A percentile compares a stretch with the other conserved stretches of the same genome.
phyloP scores from a whole-genome alignment of 2,797 vertebrate species.

The Babyrousa celebensis region DNA sequence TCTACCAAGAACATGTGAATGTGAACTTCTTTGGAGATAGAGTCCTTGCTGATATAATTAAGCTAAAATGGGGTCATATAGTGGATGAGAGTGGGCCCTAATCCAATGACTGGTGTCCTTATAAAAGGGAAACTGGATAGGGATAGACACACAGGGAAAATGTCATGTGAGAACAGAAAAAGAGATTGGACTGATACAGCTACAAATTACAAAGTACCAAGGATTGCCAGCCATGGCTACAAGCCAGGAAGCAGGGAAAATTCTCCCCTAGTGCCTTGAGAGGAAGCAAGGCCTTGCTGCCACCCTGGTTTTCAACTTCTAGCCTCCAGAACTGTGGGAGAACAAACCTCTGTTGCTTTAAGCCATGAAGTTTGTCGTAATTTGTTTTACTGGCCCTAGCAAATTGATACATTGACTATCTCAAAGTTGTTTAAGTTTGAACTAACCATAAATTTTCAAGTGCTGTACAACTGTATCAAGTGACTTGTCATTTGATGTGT shows the following conservation, averaged over 20 bases:
- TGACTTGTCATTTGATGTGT: background rate
- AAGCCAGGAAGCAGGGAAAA: background rate
- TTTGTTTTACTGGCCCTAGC: background rate
- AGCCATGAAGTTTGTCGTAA: background rate
- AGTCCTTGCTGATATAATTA: background rate
- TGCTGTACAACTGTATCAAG: background rate
- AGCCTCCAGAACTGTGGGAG: background rate
- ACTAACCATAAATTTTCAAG: background rate
- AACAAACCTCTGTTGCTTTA: background rate
- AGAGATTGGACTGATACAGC: background rate
- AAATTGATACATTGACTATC: background rate
- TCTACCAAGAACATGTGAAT: background rate
- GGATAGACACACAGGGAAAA: background rate
- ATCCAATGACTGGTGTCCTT: background rate
- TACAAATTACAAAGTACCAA: too few relatives aligned
- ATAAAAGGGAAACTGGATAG: background rate
- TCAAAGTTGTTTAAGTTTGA: background rate
- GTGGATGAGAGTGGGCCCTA: background rate
- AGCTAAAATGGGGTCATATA: background rate
- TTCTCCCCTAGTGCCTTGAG: background rate
- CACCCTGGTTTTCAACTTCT: background rate
- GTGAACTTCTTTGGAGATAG: background rate
- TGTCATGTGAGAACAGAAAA: rapidly evolving
- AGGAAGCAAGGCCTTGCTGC: too few relatives aligned
- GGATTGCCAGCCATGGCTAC: background rate